A percentile compares a stretch with the other conserved stretches of the same genome.
These are phyloP conservation scores for Hycleus cichorii DNA, from an alignment of 1,140 invertebrate species.

Conservation along the genomic window DNA sequence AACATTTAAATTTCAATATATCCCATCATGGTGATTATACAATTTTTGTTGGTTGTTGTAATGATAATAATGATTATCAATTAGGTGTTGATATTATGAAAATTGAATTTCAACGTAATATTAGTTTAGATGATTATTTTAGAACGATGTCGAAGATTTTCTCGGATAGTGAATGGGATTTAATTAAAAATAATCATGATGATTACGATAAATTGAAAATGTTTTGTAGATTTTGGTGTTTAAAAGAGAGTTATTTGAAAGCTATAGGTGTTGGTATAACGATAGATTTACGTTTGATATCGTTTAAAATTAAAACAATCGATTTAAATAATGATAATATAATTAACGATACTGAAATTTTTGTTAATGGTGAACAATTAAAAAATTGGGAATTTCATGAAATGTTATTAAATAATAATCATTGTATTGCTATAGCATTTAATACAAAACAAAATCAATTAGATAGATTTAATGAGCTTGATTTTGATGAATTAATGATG, in stretches of 20 bases:
- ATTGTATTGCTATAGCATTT: slow-evolving; percentile 75
- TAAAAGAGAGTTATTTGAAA: slow-evolving; percentile 96
- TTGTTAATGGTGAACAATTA: slow-evolving; percentile 52
- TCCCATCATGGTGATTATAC: slow-evolving; percentile 86
- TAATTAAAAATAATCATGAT: slow-evolving; percentile 50
- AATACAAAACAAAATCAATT: slow-evolving; percentile 13
- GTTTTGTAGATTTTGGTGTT: slow-evolving; percentile 85
- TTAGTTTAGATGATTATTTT: slow-evolving; percentile 70
- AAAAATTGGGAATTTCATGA: slow-evolving; percentile 82
- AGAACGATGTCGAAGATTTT: slow-evolving; percentile 78
- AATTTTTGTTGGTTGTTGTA: slow-evolving; percentile 69
- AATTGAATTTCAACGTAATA: slow-evolving; percentile 57
- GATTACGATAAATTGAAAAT: slow-evolving; percentile 55
- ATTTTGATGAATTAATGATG: slow-evolving; percentile 50
- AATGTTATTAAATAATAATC: slow-evolving; percentile 66
- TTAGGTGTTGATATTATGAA: slow-evolving; percentile 70
- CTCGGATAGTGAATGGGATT: slow-evolving; percentile 68
- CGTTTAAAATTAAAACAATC: slow-evolving; percentile 59
- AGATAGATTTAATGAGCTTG: slow-evolving; percentile 43
- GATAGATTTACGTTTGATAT: slow-evolving; percentile 64
- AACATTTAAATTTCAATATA: slow-evolving; percentile 70
- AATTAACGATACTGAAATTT: slow-evolving; percentile 60
- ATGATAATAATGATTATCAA: slow-evolving; percentile 18
- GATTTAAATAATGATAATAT: slow-evolving; percentile 43
- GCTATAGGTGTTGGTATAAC: slow-evolving; percentile 80